Percentiles rank a stretch among this genome's conserved stretches.
Evolutionary conservation across 2,888 invertebrate genomes (phyloP).

Genomic region (Blastobasis lacticolella): DNA sequence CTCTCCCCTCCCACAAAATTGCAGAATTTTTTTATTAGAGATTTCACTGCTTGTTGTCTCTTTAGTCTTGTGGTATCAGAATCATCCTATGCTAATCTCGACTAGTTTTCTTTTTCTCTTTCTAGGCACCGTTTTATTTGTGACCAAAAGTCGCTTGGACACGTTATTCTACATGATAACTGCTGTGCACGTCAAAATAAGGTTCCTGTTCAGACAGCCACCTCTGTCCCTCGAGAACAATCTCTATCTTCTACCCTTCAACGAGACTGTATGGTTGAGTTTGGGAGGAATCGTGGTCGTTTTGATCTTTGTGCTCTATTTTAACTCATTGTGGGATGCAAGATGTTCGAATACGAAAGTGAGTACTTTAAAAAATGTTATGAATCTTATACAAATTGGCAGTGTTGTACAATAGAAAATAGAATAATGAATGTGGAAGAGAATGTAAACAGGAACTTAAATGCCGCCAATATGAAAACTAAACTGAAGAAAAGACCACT

Average conservation of each 20-base stretch:
- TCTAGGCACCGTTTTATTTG: constrained; percentile 39
- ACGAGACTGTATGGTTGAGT: constrained; percentile 74
- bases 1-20: too few relatives aligned
- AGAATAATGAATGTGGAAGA: too few relatives aligned
- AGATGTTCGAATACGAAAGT: constrained; percentile 19
- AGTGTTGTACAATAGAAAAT: too few relatives aligned
- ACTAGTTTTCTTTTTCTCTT: constrained; percentile 1
- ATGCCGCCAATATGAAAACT: too few relatives aligned
- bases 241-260: constrained; percentile 77
- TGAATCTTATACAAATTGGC: too few relatives aligned
- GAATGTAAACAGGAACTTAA: too few relatives aligned
- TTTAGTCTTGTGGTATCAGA: neutral
- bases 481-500: too few relatives aligned
- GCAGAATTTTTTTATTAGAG: neutral
- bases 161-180: constrained; percentile 60
- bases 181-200: constrained; percentile 45
- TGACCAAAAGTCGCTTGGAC: constrained; percentile 25
- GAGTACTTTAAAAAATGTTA: neutral
- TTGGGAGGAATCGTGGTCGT: constrained; percentile 53
- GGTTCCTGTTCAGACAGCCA: constrained; percentile 78
- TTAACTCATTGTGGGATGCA: constrained; percentile 46
- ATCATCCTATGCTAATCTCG: neutral
- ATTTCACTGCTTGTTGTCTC: neutral
- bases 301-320: constrained; percentile 30
- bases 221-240: constrained; percentile 78